Conservation (phyloP, 1,140 invertebrate species). For the Daktulosphaira vitifoliae region DNA sequence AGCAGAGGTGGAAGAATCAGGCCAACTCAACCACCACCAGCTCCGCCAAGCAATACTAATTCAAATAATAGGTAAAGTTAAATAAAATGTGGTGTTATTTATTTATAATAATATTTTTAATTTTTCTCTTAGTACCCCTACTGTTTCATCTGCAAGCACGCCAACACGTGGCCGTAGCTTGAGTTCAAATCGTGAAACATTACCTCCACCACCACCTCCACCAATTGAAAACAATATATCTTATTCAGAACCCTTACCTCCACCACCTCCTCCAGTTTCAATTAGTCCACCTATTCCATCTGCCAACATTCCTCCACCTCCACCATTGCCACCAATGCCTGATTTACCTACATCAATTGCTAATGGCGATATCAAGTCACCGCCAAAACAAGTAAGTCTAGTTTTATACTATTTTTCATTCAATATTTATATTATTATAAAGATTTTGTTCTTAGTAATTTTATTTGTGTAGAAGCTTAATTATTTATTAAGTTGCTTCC, state of each 20-base stretch:
- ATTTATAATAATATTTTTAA: not conserved
- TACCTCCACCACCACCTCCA: slow-evolving; percentile 80
- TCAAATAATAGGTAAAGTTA: slow-evolving; percentile 43
- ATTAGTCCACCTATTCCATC: slow-evolving; percentile 39
- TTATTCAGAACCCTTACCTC: slow-evolving; percentile 38
- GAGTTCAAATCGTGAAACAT: slow-evolving; percentile 58
- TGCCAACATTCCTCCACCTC: slow-evolving; percentile 49
- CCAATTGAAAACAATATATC: slow-evolving; percentile 51
- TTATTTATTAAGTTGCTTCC: not conserved
- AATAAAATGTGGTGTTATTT: too few relatives aligned
- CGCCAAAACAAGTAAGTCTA: slow-evolving; percentile 40
- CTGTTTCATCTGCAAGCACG: slow-evolving; percentile 55
- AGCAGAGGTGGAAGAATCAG: slow-evolving; percentile 50
- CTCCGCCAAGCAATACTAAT: slow-evolving; percentile 64
- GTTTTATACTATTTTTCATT: not conserved
- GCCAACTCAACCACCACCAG: slow-evolving; percentile 77
- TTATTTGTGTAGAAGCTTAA: not conserved
- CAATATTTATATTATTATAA: not conserved
- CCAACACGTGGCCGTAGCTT: slow-evolving; percentile 57
- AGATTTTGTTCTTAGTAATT: not conserved
- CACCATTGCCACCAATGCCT: slow-evolving; percentile 54
- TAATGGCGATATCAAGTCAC: slow-evolving; percentile 45
- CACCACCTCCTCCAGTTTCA: slow-evolving; percentile 38
- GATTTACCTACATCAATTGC: slow-evolving; percentile 51
- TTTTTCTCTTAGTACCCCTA: slow-evolving; percentile 49